Conservation (phyloP, 2,113 vertebrate genomes). For the Charadrius vociferus region DNA sequence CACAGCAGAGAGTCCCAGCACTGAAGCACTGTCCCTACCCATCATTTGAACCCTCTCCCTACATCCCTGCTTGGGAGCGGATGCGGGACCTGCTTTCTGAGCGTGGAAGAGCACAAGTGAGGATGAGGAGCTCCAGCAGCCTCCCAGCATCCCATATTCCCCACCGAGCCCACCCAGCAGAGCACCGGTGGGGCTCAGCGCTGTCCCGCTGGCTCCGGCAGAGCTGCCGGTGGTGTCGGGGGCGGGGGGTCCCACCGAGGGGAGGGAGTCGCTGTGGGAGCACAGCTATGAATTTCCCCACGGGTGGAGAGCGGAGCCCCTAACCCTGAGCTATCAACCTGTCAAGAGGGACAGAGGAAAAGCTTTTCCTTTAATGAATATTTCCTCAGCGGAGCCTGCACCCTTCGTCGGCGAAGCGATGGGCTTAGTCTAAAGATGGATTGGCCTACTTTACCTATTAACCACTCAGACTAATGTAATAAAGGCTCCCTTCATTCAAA, state of each 20-base stretch:
- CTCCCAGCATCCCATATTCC: not conserved
- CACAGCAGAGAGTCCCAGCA: conserved; percentile 13
- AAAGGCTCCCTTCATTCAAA: not conserved
- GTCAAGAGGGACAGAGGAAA: conserved; percentile 4
- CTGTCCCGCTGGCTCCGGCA: no score
- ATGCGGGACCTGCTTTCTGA: not conserved
- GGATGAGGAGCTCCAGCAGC: not conserved
- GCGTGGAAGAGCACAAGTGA: not conserved
- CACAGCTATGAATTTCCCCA: not conserved
- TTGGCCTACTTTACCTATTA: conserved; percentile 78
- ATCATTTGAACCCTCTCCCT: not conserved
- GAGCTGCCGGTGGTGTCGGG: not conserved
- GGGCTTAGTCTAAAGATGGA: conserved; percentile 72
- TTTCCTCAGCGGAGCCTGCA: not conserved
- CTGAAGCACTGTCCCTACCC: not conserved
- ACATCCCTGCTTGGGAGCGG: not conserved
- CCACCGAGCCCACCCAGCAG: not conserved
- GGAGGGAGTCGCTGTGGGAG: not conserved
- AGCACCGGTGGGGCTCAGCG: not conserved
- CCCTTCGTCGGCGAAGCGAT: conserved; percentile 32
- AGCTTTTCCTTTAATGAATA: conserved; percentile 58
- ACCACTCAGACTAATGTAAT: conserved; percentile 66
- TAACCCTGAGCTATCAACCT: conserved; percentile 26
- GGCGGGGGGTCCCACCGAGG: not conserved
- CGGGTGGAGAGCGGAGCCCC: not conserved